Base-by-base conservation (phyloP, 2,113 vertebrate species). In the Melierax canorus region DNA sequence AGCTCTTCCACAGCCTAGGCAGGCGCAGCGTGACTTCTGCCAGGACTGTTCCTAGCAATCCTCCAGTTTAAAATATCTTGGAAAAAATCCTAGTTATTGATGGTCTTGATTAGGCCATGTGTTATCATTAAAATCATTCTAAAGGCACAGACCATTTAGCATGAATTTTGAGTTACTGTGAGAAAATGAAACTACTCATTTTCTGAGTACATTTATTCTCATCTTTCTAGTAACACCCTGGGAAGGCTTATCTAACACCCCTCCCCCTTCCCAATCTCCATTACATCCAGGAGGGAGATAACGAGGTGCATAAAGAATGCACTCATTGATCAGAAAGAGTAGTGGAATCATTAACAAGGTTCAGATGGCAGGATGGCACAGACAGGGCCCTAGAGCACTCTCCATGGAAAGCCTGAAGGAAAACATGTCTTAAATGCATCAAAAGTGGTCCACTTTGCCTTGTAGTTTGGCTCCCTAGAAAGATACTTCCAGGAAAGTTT, bases 11-110 rank as follows among this genome's bases (percentile, higher is more conserved):
- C n/a, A 55, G 53, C n/a, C 41, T 1, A 8, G 39, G 34, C 45
- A 9, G 27, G 39, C 39, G 67, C 21, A 2, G 34, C 2, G 0
- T 4, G 16, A 34, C 41, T 43, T 17, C 50, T 55, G 38, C 63
- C 51, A 45, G 56, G 19, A 15, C 39, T 26, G 8, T 1, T 38
- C 62, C 32, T 27, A 64, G n/a, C 67, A 10, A 6, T 7, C 48
- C 30, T 5, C 50, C 73, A 27, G 7, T 19, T 45, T 6, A 14
- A 75, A 53, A 12, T 7, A 59, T 1, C 64, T 34, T 23, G 5
- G n/a, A 60, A 77, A 53, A 88, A 87, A 24, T 16, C 50, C 36
- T 39, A 36, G 38, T 58, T 63, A 50, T 5, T 75, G 60, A 46
- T 34, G 36, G 56, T 20, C 29, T n/a, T 22, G 17, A 73, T 85